Evolutionary conservation across 92 coral and sea anemone species (phyloP), one percentile per base, ranked within the genome.

Genomic region (Zoanthus sansibaricus): DNA sequence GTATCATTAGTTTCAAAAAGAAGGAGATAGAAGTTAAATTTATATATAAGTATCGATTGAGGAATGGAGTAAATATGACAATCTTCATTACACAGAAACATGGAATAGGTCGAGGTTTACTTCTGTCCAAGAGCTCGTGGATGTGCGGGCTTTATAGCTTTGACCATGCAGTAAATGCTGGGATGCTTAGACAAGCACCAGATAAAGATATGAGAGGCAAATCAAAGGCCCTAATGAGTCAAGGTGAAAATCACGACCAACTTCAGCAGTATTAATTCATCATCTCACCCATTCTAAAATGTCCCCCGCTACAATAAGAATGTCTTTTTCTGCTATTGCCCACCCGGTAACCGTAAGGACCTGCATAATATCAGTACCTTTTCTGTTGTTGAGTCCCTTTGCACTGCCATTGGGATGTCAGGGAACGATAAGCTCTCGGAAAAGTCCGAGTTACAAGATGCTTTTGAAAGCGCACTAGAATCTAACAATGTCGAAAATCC

Each of bases 251-350:
- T 85, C 92, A 82, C 69, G 73, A 77, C 62, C 46, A 71, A 78
- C 10, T 67, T 56, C 73, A 69, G 32, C 85, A 32, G 90, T 75
- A 56, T 83, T 76, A 66, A 82, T 51, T 70, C 89, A 62, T 56
- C 89, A 89, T 17, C 75, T 92, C 31, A 93, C 95, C 48, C 88
- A 89, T 42, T 93, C 94, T 12, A 71, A 93, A 86, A 93, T 92
- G 10, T 68, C 89, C 9, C 96, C 94, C 37, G n/a, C n/a, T 90
- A 85, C 82, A 79, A 82, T 74, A 90, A n/a, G n/a, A n/a, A n/a
- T n/a, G n/a, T n/a, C n/a, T n/a, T n/a, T n/a, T n/a, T n/a, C 76
- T 93, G 92, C 54, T 90, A 93, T 25, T 88, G 91, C 56, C 85
- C 56, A 56, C 89, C 88, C 59, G 92, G 88, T 30, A 78, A 72